These are phyloP conservation scores for Cyprinodon tularosa DNA, from an alignment of 2,113 vertebrate genomes.

Conservation along the genomic window DNA sequence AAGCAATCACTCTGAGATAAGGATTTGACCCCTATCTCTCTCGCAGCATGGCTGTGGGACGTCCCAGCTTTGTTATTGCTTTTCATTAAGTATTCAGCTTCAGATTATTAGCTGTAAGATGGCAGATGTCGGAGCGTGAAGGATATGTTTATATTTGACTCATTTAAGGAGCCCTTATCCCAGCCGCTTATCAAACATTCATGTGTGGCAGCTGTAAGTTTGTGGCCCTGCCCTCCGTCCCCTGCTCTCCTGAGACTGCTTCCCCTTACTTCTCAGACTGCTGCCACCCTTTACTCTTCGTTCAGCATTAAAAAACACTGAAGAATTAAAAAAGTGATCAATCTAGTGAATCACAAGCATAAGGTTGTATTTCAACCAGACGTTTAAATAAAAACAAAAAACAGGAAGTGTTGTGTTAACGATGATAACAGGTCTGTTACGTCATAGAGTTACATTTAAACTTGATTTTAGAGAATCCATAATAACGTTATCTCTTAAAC, in stretches of 20 bases:
- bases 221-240: constrained; percentile 74
- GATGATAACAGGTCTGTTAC: background rate
- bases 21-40: constrained; percentile 26
- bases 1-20: background rate
- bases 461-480: background rate
- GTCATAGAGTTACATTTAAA: background rate
- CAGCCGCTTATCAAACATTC: constrained; percentile 91
- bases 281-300: constrained; percentile 53
- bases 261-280: constrained; percentile 38
- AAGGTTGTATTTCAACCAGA: background rate
- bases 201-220: constrained; percentile 91
- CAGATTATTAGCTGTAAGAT: constrained; percentile 86
- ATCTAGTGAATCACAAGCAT: background rate
- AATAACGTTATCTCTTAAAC: too few species aligned
- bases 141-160: constrained; percentile 93
- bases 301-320: constrained; percentile 19
- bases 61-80: constrained; percentile 20
- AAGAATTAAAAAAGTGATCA: background rate
- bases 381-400: background rate
- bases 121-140: constrained; percentile 95
- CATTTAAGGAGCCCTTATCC: constrained; percentile 89
- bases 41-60: background rate
- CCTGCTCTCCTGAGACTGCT: constrained; percentile 53
- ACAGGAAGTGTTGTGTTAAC: background rate
- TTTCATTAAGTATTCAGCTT: constrained; percentile 85